Evolutionary conservation across 2,888 invertebrate genomes (phyloP).

Genomic region (Pollenia angustigena): DNA sequence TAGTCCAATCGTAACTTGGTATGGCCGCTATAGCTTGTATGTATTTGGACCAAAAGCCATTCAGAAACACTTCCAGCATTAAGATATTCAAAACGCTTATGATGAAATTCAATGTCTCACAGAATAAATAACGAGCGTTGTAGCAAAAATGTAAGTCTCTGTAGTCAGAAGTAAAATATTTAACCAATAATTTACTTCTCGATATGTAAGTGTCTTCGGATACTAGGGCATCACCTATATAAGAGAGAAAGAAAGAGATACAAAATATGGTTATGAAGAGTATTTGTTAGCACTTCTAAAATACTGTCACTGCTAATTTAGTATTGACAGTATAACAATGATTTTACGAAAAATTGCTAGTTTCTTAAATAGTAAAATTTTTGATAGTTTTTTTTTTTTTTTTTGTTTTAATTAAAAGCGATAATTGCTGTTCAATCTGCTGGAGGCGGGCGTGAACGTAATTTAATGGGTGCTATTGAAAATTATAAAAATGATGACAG

Average conservation of each 20-base stretch:
- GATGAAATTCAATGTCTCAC: constrained; percentile 89
- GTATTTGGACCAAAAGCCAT: constrained; percentile 82
- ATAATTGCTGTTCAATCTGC: too few relatives aligned
- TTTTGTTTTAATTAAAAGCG: too few relatives aligned
- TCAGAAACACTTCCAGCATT: constrained; percentile 80
- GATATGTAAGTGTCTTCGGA: constrained; percentile 75
- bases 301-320: too few relatives aligned
- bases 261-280: neutral
- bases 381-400: too few relatives aligned
- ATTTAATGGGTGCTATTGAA: too few relatives aligned
- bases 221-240: constrained; percentile 76
- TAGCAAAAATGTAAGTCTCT: constrained; percentile 84
- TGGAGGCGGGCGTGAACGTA: too few relatives aligned
- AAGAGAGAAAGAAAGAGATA: neutral
- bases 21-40: constrained; percentile 79
- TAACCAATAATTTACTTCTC: constrained; percentile 77
- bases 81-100: constrained; percentile 86
- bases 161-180: constrained; percentile 80
- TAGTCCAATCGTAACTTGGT: constrained; percentile 79
- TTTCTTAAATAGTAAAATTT: too few relatives aligned
- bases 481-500: too few relatives aligned
- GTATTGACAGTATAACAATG: too few relatives aligned
- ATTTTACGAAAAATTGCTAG: too few relatives aligned
- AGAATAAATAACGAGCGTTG: constrained; percentile 88
- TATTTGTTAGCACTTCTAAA: too few relatives aligned